Evolutionary conservation across 2,888 invertebrate species (phyloP).

Genomic region (Dynastes tityus): DNA sequence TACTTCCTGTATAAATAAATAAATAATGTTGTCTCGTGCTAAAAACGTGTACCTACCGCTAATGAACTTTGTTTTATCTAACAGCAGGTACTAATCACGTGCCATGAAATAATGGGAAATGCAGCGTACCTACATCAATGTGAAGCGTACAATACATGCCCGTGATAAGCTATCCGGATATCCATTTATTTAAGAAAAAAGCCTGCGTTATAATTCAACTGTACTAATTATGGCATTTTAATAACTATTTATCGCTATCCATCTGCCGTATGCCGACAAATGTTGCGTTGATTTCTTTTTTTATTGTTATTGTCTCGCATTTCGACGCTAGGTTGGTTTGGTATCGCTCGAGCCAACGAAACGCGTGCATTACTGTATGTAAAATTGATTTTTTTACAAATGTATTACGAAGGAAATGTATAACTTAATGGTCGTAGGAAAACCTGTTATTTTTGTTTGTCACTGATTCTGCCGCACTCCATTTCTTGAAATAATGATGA

Average conservation of each 20-base stretch:
- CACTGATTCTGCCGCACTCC: no score
- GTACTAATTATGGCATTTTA: conserved; percentile 24
- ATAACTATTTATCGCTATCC: conserved; percentile 17
- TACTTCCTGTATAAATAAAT: conserved; percentile 9
- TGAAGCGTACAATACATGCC: conserved; percentile 3
- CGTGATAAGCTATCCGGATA: conserved; percentile 25
- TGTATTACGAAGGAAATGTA: no score
- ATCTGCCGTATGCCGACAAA: conserved; percentile 28
- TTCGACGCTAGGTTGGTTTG: background rate
- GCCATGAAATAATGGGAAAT: conserved; percentile 32
- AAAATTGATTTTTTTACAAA: no score
- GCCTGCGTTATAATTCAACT: conserved; percentile 22
- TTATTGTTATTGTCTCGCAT: conserved; percentile 9
- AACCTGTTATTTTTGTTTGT: no score
- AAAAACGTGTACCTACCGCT: conserved; percentile 10
- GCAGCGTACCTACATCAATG: conserved; percentile 11
- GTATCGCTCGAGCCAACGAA: no score
- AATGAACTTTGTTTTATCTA: conserved; percentile 23
- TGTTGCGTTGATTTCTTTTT: conserved; percentile 17
- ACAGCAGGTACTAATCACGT: conserved; percentile 15
- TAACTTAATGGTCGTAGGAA: no score
- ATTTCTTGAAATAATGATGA: no score
- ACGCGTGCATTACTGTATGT: no score
- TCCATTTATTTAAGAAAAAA: conserved; percentile 19
- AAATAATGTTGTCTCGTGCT: conserved; percentile 14